Evolutionary conservation across 2,797 vertebrate species (phyloP).

Genomic region (Microctenopoma lineatum): DNA sequence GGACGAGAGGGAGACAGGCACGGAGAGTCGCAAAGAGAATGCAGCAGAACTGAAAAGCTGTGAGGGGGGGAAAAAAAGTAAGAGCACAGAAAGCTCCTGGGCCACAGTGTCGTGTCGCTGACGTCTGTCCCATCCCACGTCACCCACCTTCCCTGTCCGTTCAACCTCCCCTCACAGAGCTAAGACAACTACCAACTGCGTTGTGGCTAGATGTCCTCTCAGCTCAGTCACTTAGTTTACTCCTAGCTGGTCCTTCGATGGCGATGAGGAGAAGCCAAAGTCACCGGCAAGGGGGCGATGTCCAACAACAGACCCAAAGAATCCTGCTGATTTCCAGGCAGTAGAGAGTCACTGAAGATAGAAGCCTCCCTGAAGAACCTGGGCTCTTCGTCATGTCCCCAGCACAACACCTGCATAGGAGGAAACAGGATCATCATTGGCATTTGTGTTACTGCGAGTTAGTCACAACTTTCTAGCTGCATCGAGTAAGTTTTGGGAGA

Average conservation of each 20-base stretch:
- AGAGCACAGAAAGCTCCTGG: neutral
- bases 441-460: neutral
- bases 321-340: conserved; percentile 35
- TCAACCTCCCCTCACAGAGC: conserved; percentile 1
- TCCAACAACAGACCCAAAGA: conserved; percentile 10
- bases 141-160: neutral
- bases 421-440: conserved; percentile 21
- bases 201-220: neutral
- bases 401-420: conserved; percentile 32
- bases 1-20: conserved; percentile 4
- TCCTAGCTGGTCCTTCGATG: neutral
- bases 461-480: neutral
- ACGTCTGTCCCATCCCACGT: neutral
- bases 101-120: neutral
- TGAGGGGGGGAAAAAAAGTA: neutral
- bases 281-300: conserved; percentile 19
- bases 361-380: conserved; percentile 52
- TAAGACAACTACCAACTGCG: neutral
- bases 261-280: conserved; percentile 20
- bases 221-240: conserved; percentile 12
- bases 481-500: neutral
- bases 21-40: conserved; percentile 11
- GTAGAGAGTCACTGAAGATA: conserved; percentile 49
- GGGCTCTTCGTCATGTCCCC: conserved; percentile 26
- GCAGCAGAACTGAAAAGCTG: neutral